Percentiles rank a stretch among this genome's conserved stretches.
These are phyloP conservation scores for Petrophora chlorosata DNA, from an alignment of 2,888 invertebrate genomes.

Conservation along the genomic window DNA sequence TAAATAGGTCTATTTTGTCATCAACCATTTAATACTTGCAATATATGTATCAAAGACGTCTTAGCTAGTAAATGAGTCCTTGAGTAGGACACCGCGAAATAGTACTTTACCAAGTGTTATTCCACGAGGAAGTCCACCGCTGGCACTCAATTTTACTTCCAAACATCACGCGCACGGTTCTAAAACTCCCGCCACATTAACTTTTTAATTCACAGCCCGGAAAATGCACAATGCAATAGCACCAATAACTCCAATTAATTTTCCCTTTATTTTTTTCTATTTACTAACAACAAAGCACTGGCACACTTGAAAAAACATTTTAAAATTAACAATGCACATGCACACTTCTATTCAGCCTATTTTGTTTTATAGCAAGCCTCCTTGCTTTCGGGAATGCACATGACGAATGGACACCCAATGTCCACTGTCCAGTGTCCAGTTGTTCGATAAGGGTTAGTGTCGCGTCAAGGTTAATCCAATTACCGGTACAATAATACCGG, in stretches of 20 bases:
- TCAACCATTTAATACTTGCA: too few relatives aligned
- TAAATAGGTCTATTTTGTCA: too few relatives aligned
- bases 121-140: conserved; percentile 77
- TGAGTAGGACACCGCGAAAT: too few relatives aligned
- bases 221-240: not conserved
- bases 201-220: not conserved
- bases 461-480: conserved; percentile 81
- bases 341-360: not conserved
- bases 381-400: conserved; percentile 61
- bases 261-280: not conserved
- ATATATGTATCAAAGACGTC: too few relatives aligned
- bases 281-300: not conserved
- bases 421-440: too few relatives aligned
- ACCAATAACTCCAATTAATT: not conserved
- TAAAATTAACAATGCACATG: too few relatives aligned
- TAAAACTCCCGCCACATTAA: not conserved
- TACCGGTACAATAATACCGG: conserved; percentile 66
- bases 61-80: too few relatives aligned
- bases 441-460: conserved; percentile 67
- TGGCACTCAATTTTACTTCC: conserved; percentile 84
- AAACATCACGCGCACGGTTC: conserved; percentile 73
- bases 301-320: too few relatives aligned
- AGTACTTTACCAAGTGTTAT: conserved; percentile 44
- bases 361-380: conserved; percentile 75
- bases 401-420: conserved; percentile 59